A percentile compares a stretch with the other conserved stretches of the same genome.
These are phyloP conservation scores for Triplophysa bombifrons DNA, from an alignment of 2,797 vertebrate genomes.

Conservation along the genomic window DNA sequence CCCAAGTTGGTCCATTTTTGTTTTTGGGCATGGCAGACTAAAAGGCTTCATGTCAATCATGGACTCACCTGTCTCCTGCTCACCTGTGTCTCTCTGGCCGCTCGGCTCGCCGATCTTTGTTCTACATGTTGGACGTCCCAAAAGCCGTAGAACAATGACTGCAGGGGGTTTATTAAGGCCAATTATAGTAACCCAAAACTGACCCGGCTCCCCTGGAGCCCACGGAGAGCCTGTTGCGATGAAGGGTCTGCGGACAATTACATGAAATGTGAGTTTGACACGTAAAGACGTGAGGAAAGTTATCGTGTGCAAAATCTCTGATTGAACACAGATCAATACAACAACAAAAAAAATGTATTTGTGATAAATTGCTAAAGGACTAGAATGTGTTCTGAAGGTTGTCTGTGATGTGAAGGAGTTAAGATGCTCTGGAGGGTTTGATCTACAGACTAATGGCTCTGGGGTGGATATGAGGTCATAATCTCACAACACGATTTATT, in stretches of 20 bases:
- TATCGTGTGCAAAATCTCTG: background rate
- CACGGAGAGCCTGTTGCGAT: background rate
- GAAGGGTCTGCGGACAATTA: slow-evolving; percentile 24
- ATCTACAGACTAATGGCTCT: slow-evolving; percentile 72
- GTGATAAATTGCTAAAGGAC: background rate
- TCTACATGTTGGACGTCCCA: slow-evolving; percentile 60
- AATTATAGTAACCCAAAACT: slow-evolving; percentile 70
- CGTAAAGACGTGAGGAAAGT: background rate
- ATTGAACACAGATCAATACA: background rate
- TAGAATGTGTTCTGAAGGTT: slow-evolving; percentile 53
- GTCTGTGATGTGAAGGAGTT: slow-evolving; percentile 60
- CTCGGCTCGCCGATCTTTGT: slow-evolving; percentile 65
- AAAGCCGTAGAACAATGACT: slow-evolving; percentile 70
- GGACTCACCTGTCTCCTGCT: background rate
- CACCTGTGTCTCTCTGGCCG: slow-evolving; percentile 31
- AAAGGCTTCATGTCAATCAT: background rate
- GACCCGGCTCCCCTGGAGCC: slow-evolving; percentile 5
- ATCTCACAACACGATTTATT: slow-evolving; percentile 63
- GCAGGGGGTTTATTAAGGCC: slow-evolving; percentile 69
- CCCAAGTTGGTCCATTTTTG: too few relatives aligned
- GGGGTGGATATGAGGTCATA: slow-evolving; percentile 75
- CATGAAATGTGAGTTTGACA: background rate
- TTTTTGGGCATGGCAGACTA: background rate
- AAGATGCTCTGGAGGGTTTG: slow-evolving; percentile 70
- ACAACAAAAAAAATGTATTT: background rate